Percentiles rank a stretch among this genome's conserved stretches.
Conservation (phyloP, 2,888 invertebrate genomes). For the Chironomus riparius region DNA sequence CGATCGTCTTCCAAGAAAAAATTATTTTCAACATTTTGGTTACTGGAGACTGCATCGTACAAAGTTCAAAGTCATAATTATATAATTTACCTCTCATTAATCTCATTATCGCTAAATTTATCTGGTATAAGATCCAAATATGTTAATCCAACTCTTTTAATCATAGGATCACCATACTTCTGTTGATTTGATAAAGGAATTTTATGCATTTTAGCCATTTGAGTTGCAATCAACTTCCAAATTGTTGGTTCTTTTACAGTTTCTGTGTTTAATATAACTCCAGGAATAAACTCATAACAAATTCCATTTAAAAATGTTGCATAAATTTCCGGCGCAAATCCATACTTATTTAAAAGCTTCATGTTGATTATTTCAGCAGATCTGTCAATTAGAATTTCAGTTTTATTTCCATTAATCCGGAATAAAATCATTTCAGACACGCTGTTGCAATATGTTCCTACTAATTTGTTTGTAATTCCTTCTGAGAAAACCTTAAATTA, state of each 20-base stretch:
- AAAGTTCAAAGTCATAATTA: too few species aligned
- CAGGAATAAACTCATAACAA: conserved; percentile 79
- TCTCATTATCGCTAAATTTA: conserved; percentile 56
- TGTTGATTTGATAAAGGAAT: conserved; percentile 38
- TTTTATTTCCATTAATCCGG: conserved; percentile 86
- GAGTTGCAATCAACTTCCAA: conserved; percentile 66
- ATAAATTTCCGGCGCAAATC: conserved; percentile 77
- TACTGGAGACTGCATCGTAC: too few species aligned
- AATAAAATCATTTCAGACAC: conserved; percentile 64
- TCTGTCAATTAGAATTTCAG: conserved; percentile 85
- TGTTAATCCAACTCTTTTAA: conserved; percentile 69
- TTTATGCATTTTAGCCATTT: conserved; percentile 78
- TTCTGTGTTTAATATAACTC: conserved; percentile 60
- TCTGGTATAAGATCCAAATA: conserved; percentile 68
- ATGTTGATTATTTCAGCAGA: conserved; percentile 65
- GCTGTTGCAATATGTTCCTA: conserved; percentile 55
- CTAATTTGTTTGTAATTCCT: conserved; percentile 87
- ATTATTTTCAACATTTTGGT: too few species aligned
- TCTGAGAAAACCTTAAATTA: conserved; percentile 80
- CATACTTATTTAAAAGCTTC: conserved; percentile 56
- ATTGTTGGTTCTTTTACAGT: conserved; percentile 56
- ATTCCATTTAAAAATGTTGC: conserved; percentile 90
- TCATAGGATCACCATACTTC: conserved; percentile 50
- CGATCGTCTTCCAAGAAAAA: too few species aligned
- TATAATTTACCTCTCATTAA: conserved; percentile 48